These are phyloP conservation scores for Scyliorhinus canicula DNA, from an alignment of 2,797 vertebrate species.

Conservation along the genomic window DNA sequence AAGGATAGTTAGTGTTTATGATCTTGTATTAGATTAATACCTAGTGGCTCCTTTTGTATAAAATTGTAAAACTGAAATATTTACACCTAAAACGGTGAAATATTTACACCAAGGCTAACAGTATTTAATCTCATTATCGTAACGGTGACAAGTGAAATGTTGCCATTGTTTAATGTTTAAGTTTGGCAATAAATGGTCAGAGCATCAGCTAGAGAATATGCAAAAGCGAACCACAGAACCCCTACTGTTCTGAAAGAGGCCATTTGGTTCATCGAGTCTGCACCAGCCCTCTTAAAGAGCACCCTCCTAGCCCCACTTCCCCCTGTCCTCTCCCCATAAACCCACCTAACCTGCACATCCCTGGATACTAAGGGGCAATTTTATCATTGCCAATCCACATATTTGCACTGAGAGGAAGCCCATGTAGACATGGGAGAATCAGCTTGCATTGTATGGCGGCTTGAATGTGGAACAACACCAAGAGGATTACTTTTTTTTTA, in stretches of 20 bases:
- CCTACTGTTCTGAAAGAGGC: too few relatives aligned
- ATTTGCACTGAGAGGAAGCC: too few relatives aligned
- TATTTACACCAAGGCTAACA: background rate
- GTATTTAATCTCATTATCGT: too few relatives aligned
- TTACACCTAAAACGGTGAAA: too few relatives aligned
- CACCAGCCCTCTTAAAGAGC: too few relatives aligned
- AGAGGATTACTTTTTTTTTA: background rate
- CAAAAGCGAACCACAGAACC: background rate
- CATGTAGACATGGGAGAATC: too few relatives aligned
- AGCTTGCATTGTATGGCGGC: background rate
- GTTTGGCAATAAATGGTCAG: conserved; percentile 4
- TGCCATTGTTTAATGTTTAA: background rate
- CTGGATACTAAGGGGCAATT: too few relatives aligned
- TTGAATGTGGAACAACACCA: background rate
- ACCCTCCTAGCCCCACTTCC: too few relatives aligned
- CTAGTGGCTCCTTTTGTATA: background rate
- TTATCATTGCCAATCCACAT: too few relatives aligned
- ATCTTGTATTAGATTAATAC: background rate
- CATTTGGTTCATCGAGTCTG: too few relatives aligned
- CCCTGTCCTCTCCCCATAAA: too few relatives aligned
- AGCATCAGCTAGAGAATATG: background rate
- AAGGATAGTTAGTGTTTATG: background rate
- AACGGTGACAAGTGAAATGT: background rate
- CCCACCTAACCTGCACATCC: too few relatives aligned
- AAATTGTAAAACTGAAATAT: background rate